These are phyloP conservation scores for Craterocephalus amniculus DNA, from an alignment of 2,797 vertebrate genomes.

Conservation along the genomic window DNA sequence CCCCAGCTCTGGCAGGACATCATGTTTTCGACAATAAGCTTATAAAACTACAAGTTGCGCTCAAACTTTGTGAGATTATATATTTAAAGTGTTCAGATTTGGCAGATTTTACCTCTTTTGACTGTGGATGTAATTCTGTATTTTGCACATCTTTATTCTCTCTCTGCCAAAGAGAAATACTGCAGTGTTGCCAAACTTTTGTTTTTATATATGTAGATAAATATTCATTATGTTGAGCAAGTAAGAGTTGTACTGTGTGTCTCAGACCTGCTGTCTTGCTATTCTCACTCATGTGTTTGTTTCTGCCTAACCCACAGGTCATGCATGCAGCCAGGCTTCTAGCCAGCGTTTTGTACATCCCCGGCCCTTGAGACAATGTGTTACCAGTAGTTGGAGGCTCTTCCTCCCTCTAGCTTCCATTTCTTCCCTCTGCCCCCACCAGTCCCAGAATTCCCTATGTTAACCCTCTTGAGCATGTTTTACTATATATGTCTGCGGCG, in stretches of 20 bases:
- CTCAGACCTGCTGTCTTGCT: conserved; percentile 26
- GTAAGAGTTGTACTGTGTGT: conserved; percentile 16
- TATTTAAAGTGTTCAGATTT: neutral
- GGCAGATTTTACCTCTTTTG: neutral
- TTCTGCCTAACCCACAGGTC: conserved; percentile 82
- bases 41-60: neutral
- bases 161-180: no score
- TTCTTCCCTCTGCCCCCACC: conserved; percentile 64
- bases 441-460: conserved; percentile 91
- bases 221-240: neutral
- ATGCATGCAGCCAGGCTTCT: conserved; percentile 80
- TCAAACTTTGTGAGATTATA: neutral
- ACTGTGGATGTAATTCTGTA: neutral
- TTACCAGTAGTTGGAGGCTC: conserved; percentile 67
- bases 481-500: conserved; percentile 99
- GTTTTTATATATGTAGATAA: neutral
- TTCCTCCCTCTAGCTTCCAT: conserved; percentile 57
- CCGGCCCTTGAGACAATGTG: conserved; percentile 55
- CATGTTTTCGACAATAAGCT: neutral
- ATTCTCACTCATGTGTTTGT: conserved; percentile 71
- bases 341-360: conserved; percentile 66
- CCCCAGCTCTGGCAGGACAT: neutral
- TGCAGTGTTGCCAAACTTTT: neutral
- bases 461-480: conserved; percentile 99
- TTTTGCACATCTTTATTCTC: conserved; percentile 5